These are phyloP conservation scores for Sebastes cheni DNA, from an alignment of 2,797 vertebrate genomes.

Conservation along the genomic window DNA sequence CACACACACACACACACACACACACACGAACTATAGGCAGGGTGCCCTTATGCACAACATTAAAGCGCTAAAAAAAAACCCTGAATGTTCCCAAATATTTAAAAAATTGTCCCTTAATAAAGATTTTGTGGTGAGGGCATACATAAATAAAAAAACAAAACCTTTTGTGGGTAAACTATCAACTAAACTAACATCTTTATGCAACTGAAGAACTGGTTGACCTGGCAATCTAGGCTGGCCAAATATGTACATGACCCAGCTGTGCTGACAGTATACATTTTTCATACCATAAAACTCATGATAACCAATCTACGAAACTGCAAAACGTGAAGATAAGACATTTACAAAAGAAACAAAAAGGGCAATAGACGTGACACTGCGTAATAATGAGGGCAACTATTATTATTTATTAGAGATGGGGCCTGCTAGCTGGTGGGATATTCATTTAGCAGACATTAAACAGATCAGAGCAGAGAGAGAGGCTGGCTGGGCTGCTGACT, in stretches of 20 bases:
- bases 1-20: too few relatives aligned
- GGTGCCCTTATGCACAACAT: not conserved
- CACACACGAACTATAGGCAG: not conserved
- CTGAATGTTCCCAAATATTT: not conserved
- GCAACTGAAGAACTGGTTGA: not conserved
- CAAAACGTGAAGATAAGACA: not conserved
- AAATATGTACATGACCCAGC: not conserved
- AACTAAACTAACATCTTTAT: not conserved
- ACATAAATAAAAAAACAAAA: not conserved
- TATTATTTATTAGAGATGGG: not conserved
- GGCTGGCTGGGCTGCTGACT: not conserved
- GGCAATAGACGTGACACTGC: not conserved
- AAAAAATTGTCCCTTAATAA: not conserved
- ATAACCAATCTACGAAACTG: not conserved
- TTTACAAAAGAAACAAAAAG: not conserved
- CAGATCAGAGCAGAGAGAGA: not conserved
- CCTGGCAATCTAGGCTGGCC: not conserved
- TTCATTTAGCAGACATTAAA: not conserved
- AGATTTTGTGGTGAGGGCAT: not conserved
- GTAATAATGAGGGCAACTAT: not conserved
- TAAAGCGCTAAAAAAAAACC: not conserved
- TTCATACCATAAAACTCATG: not conserved
- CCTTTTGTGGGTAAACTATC: not conserved
- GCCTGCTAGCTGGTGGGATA: not conserved
- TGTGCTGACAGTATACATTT: not conserved